Percentiles rank a stretch among this genome's conserved stretches.
These are phyloP conservation scores for Heliopora coerulea DNA, from an alignment of 92 coral and sea anemone species.

Conservation along the genomic window DNA sequence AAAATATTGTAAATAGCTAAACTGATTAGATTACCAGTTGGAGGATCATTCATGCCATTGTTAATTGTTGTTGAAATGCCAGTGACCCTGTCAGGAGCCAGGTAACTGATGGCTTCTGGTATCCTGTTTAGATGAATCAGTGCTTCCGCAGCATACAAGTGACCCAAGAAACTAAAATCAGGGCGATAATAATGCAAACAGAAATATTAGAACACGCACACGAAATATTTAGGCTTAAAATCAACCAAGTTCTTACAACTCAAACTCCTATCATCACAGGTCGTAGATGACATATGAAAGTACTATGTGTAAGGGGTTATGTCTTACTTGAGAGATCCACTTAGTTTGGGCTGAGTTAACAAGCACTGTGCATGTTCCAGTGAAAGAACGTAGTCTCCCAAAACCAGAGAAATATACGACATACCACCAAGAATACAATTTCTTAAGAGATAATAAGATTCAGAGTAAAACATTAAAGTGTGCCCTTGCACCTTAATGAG, in stretches of 20 bases:
- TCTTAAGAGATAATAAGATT: constrained; percentile 43
- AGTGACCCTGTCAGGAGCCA: constrained; percentile 78
- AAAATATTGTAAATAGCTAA: too few relatives aligned
- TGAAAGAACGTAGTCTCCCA: constrained; percentile 91
- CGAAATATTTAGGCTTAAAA: too few relatives aligned
- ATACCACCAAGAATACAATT: constrained; percentile 82
- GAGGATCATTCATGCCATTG: constrained; percentile 6
- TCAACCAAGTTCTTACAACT: too few relatives aligned
- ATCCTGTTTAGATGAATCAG: constrained; percentile 73
- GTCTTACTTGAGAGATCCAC: constrained; percentile 80
- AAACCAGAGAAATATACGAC: constrained; percentile 81
- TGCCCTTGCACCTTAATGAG: too few relatives aligned
- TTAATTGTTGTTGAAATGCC: constrained; percentile 39
- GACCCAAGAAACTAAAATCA: constrained; percentile 78
- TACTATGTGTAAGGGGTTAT: neutral
- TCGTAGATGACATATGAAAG: neutral
- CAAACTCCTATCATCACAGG: too few relatives aligned
- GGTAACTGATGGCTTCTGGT: constrained; percentile 85
- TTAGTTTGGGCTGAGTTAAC: constrained; percentile 69
- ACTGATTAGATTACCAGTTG: constrained; percentile 7
- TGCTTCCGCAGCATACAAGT: constrained; percentile 91
- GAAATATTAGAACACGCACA: neutral
- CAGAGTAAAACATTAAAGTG: neutral
- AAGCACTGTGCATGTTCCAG: constrained; percentile 81
- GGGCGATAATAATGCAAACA: neutral